Percentiles rank a stretch among this genome's conserved stretches.
Evolutionary conservation across 2,797 vertebrate species (phyloP).

Genomic region (Rhyacichthys aspro): DNA sequence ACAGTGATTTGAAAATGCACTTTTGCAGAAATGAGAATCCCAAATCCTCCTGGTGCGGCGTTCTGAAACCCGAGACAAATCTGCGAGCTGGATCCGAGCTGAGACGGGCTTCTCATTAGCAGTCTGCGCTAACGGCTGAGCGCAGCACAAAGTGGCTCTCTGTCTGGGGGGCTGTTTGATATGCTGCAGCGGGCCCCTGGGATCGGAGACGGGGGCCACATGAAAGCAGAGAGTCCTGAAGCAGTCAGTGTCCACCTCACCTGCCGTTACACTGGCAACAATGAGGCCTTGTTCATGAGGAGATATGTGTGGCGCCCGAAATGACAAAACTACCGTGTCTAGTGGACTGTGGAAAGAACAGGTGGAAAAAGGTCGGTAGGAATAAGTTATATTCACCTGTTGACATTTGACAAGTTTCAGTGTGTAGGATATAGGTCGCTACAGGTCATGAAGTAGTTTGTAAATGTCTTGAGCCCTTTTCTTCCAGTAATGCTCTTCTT

Average conservation of each 20-base stretch:
- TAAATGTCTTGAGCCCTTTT: too few species aligned
- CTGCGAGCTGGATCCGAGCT: conserved; percentile 55
- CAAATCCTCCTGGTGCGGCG: conserved; percentile 17
- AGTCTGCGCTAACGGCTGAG: conserved; percentile 50
- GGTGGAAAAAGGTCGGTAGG: too few species aligned
- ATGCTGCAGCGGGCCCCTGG: conserved; percentile 51
- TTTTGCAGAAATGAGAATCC: too few species aligned
- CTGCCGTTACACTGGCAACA: conserved; percentile 48
- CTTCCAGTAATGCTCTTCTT: too few species aligned
- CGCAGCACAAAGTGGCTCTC: conserved; percentile 60
- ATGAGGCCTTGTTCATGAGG: conserved; percentile 41
- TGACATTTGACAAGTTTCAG: too few species aligned
- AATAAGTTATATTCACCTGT: too few species aligned
- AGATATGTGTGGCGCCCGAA: conserved; percentile 11
- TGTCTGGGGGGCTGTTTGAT: conserved; percentile 67
- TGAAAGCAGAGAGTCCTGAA: conserved; percentile 68
- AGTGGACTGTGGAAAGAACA: too few species aligned
- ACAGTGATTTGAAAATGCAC: too few species aligned
- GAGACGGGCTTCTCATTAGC: conserved; percentile 63
- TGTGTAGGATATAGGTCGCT: too few species aligned
- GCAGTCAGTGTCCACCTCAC: conserved; percentile 60
- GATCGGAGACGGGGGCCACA: conserved; percentile 48
- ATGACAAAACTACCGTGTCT: neutral
- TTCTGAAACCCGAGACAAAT: conserved; percentile 61
- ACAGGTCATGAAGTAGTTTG: too few species aligned